Percentiles rank a stretch among this genome's conserved stretches.
phyloP scores from a whole-genome alignment of 1,140 invertebrate genomes.

The Phymorhynchus buccinoides region DNA sequence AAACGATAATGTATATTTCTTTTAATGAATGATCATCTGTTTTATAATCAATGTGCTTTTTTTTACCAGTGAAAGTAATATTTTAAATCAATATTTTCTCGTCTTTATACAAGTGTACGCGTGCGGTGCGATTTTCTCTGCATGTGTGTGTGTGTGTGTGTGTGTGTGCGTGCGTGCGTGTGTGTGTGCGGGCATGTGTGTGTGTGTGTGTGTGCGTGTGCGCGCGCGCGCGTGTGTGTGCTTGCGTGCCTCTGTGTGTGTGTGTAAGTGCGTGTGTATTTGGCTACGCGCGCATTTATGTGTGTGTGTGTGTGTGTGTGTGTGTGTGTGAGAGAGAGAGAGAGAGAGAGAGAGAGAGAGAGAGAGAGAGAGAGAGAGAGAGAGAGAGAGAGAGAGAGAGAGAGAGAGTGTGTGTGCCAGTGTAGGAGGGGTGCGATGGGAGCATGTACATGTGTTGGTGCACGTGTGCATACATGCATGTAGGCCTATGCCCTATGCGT shows the following conservation, averaged over 20 bases:
- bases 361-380: too few species aligned
- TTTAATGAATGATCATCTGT: too few species aligned
- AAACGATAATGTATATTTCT: not conserved
- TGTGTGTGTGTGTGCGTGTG: constrained; percentile 36
- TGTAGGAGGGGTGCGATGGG: too few species aligned
- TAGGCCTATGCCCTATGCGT: too few species aligned
- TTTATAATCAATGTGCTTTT: too few species aligned
- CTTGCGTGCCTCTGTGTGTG: constrained; percentile 6
- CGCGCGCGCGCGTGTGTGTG: constrained; percentile 9
- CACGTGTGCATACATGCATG: too few species aligned
- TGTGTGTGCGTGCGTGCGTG: constrained; percentile 14
- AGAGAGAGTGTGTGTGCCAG: too few species aligned
- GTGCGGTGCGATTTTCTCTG: not conserved
- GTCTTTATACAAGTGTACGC: not conserved
- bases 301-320: constrained; percentile 26
- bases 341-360: too few species aligned
- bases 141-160: not conserved
- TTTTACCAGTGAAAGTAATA: not conserved
- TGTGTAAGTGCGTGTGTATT: not conserved
- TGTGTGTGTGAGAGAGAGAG: constrained; percentile 32
- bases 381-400: too few species aligned
- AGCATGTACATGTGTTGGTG: too few species aligned
- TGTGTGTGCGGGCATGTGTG: constrained; percentile 28
- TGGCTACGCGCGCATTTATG: not conserved
- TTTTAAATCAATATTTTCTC: not conserved